phyloP scores from a whole-genome alignment of 2,797 vertebrate species.

The Passerculus sandwichensis region DNA sequence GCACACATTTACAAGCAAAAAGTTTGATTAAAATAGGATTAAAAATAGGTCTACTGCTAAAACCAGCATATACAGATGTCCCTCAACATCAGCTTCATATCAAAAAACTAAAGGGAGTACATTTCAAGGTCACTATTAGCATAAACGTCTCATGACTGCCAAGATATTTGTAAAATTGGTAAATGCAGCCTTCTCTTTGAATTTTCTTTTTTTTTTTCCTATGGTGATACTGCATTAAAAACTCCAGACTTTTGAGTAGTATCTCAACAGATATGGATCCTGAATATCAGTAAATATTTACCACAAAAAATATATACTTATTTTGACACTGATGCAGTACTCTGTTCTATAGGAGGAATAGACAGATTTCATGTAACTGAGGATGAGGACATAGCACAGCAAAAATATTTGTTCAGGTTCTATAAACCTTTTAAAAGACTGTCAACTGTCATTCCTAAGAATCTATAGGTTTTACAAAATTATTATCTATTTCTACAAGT shows the following conservation, averaged over 20 bases:
- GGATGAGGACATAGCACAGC: background rate
- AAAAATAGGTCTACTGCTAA: background rate
- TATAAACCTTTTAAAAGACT: background rate
- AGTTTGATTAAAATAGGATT: background rate
- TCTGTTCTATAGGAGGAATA: background rate
- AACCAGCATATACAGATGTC: background rate
- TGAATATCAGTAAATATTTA: background rate
- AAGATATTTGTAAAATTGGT: background rate
- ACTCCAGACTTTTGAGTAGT: rapidly evolving
- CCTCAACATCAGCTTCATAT: background rate
- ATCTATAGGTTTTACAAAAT: background rate
- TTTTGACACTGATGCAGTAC: background rate
- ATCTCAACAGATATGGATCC: background rate
- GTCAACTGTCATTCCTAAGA: background rate
- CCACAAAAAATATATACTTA: background rate
- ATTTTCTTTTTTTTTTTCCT: background rate
- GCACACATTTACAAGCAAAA: background rate
- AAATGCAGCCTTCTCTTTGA: background rate
- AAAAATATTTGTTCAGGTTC: background rate
- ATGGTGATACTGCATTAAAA: background rate
- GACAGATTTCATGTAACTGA: background rate
- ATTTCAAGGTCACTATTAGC: background rate
- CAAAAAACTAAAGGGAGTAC: background rate
- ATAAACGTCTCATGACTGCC: background rate
- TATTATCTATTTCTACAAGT: background rate